phyloP scores from a whole-genome alignment of 2,113 vertebrate species.

The Anarrhichthys ocellatus region DNA sequence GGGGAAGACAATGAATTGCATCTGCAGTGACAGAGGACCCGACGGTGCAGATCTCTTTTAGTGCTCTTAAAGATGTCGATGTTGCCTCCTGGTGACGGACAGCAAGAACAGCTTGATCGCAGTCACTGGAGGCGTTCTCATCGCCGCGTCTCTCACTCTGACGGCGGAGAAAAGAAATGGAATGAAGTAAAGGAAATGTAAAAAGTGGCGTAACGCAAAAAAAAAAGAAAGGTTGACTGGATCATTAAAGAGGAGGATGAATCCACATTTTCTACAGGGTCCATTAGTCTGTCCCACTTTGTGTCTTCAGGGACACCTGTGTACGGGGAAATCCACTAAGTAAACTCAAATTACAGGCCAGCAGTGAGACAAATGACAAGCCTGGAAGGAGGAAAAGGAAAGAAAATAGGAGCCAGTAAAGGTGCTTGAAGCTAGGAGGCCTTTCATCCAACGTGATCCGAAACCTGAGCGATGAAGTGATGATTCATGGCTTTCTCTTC shows the following conservation, averaged over 20 bases:
- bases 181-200: no score
- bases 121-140: no score
- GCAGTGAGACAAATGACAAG: background rate
- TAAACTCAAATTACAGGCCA: background rate
- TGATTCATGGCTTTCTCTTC: background rate
- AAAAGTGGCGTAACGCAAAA: no score
- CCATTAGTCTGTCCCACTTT: conserved; percentile 6
- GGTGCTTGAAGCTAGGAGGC: background rate
- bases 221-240: background rate
- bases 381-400: background rate
- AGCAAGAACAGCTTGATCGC: no score
- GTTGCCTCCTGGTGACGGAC: no score
- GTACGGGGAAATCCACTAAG: background rate
- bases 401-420: background rate
- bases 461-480: background rate
- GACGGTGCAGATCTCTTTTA: no score
- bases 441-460: background rate
- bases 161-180: no score
- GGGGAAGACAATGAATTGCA: no score
- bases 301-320: background rate
- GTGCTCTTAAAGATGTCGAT: no score
- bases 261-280: background rate
- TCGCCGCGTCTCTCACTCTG: no score
- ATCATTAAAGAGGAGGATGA: background rate
- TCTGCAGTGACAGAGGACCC: no score